Evolutionary conservation across 2,797 vertebrate species (phyloP), one percentile per base, ranked within the genome.

Genomic region (Buphagus erythrorhynchus): DNA sequence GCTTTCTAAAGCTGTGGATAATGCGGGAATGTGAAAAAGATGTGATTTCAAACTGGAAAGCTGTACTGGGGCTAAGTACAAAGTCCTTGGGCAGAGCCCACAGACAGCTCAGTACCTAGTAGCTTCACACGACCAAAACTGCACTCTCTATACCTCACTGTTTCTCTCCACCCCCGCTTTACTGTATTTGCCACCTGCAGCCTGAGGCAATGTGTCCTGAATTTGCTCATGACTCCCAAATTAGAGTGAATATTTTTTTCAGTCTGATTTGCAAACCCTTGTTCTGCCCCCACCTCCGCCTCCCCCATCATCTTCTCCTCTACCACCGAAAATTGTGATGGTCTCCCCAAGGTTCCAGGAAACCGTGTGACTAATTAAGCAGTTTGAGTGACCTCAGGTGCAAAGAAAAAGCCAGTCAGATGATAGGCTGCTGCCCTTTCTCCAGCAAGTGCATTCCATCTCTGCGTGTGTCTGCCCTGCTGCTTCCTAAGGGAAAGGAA

Each of bases 321-420:
- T 33, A 35, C n/a, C 49, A 78, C 74, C 0, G 0, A 62, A 87
- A 86, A 86, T 63, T 86, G 62, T 90, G 86, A 66, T 49, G 2
- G 58, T 87, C 85, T 78, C 57, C 78, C 72, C 77, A 2, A 14
- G 48, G 55, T 94, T 93, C 88, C 85, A 91, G 81, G 84, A 97
- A 95, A 86, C 87, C 25, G 0, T 87, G 89, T 96, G 93, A 95
- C 81, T 87, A 71, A 82, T 92, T 95, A 95, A 89, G 78, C 66
- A 73, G 22, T 45, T 73, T 52, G 42, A 85, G 74, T 45, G 7
- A 91, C 38, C 87, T 96, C 72, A 85, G 87, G 78, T 97, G 85
- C 84, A 91, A 85, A 74, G 59, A 20, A 89, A 87, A 91, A 89
- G 45, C 67, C 55, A 71, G 68, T 93, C 72, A 83, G 96, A 91